Percentiles rank a stretch among this genome's conserved stretches.
Conservation (phyloP, 2,113 vertebrate species). For the Mungos mungo region DNA sequence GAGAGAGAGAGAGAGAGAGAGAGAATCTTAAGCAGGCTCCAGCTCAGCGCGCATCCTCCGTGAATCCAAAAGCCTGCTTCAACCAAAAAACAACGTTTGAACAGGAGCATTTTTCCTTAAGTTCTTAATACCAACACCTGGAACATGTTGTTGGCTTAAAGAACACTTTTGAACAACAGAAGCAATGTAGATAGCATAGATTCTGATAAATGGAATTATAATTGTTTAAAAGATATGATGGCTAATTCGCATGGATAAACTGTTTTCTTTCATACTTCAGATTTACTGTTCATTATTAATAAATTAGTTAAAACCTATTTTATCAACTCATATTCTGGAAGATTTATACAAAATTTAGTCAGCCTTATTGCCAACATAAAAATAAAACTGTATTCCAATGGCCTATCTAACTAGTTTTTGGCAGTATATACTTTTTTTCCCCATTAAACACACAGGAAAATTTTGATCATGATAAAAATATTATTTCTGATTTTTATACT, state of each 20-base stretch:
- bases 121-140: neutral
- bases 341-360: neutral
- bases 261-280: neutral
- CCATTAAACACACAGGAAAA: neutral
- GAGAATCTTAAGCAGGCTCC: too few relatives aligned
- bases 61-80: neutral
- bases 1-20: too few relatives aligned
- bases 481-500: slow-evolving; percentile 12
- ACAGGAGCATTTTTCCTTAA: neutral
- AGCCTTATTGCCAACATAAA: neutral
- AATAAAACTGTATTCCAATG: neutral
- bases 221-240: neutral
- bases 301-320: neutral
- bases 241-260: neutral
- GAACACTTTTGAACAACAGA: neutral
- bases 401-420: neutral
- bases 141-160: neutral
- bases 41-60: neutral
- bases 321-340: neutral
- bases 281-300: neutral
- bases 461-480: neutral
- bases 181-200: neutral
- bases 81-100: neutral
- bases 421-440: neutral
- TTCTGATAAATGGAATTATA: neutral